Conservation (phyloP, 2,113 vertebrate genomes). For the Caranx melampygus region DNA sequence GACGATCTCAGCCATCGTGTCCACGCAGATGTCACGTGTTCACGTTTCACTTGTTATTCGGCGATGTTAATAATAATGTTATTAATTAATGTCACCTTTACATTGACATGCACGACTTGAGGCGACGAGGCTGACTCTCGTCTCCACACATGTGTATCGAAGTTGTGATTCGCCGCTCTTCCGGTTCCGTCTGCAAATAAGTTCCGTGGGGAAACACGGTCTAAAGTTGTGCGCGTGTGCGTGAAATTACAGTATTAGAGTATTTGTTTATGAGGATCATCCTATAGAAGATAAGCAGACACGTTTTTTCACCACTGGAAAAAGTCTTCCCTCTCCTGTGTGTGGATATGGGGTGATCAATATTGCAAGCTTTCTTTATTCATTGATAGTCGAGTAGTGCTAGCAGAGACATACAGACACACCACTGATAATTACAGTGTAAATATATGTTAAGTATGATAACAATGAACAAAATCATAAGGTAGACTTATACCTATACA, state of each 20-base stretch:
- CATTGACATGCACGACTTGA: accelerated
- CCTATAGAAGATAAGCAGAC: too few species aligned
- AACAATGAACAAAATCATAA: not conserved
- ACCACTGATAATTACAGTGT: too few species aligned
- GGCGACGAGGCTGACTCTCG: accelerated
- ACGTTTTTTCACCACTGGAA: too few species aligned
- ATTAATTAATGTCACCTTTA: not conserved
- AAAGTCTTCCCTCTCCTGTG: too few species aligned
- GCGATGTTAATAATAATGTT: not conserved
- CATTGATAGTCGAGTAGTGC: too few species aligned
- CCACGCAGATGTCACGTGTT: not conserved
- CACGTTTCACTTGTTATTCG: not conserved
- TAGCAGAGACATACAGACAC: too few species aligned
- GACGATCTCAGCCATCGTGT: constrained; percentile 90
- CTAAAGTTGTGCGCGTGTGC: too few species aligned
- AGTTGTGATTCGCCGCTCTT: constrained; percentile 70
- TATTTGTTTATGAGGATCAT: too few species aligned
- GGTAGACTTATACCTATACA: not conserved
- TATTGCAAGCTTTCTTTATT: too few species aligned
- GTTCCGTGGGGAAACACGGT: constrained; percentile 64
- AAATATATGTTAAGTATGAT: too few species aligned
- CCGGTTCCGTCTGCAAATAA: constrained; percentile 65
- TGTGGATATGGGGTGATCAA: too few species aligned
- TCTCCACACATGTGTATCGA: constrained; percentile 72
- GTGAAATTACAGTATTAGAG: too few species aligned